Conservation (phyloP, 2,113 vertebrate genomes). For the Oreochromis aureus region DNA sequence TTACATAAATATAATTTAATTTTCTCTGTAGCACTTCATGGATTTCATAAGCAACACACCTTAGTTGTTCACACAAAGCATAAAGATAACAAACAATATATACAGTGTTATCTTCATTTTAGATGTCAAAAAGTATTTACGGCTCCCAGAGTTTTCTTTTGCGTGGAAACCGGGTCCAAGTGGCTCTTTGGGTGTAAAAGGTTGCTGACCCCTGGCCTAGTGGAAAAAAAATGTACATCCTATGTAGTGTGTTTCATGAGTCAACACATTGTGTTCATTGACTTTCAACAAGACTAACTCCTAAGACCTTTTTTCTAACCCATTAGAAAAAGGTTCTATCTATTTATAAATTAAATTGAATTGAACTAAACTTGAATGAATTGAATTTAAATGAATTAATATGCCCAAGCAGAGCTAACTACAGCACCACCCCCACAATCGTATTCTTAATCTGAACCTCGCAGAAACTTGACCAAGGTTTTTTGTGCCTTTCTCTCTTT, state of each 20-base stretch:
- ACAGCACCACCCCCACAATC: background rate
- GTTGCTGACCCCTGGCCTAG: background rate
- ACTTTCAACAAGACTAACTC: background rate
- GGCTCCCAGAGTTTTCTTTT: no score
- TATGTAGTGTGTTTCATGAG: background rate
- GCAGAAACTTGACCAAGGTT: background rate
- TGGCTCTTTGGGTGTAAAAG: no score
- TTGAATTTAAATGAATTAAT: background rate
- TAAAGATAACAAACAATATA: no score
- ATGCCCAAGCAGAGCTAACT: background rate
- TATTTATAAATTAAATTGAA: background rate
- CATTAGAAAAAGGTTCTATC: background rate
- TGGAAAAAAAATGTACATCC: rapidly evolving
- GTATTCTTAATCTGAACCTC: background rate
- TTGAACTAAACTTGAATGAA: background rate
- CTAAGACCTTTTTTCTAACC: background rate
- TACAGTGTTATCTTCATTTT: no score
- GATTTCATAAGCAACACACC: no score
- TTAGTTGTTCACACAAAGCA: no score
- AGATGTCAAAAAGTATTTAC: no score
- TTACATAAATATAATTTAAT: no score
- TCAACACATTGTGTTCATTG: background rate
- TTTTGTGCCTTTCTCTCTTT: background rate
- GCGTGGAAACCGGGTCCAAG: no score
- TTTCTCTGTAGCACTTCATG: no score